phyloP scores from a whole-genome alignment of 2,888 invertebrate species.

The Rhaphigaster nebulosa region DNA sequence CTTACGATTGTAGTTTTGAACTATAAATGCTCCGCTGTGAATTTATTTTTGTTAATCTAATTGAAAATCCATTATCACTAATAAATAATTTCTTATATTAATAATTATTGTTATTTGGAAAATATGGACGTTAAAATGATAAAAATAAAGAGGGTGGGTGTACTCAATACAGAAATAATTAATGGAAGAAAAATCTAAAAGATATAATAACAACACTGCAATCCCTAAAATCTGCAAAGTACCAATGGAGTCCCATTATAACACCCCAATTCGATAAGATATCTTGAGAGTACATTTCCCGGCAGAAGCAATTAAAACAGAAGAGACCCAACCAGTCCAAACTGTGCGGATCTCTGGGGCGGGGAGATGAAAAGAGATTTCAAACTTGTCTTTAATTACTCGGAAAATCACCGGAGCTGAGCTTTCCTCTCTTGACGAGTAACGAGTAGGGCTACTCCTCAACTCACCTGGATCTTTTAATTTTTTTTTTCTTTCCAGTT shows the following conservation, averaged over 20 bases:
- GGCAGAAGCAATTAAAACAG: conserved; percentile 44
- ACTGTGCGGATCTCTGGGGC: conserved; percentile 3
- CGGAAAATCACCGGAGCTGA: conserved; percentile 41
- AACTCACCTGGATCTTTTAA: conserved; percentile 10
- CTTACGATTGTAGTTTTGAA: no score
- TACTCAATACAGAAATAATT: no score
- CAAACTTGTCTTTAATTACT: conserved; percentile 49
- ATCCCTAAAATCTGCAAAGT: background rate
- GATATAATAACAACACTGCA: background rate
- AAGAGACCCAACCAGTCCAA: background rate
- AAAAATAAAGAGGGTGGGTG: no score
- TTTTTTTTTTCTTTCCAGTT: background rate
- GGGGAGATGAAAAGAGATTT: conserved; percentile 41
- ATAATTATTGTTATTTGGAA: no score
- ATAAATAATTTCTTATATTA: no score
- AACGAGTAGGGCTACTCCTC: conserved; percentile 34
- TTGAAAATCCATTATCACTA: no score
- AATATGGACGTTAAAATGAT: no score
- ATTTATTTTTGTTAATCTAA: no score
- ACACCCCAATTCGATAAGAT: conserved; percentile 16
- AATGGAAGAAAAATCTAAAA: no score
- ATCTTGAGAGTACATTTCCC: conserved; percentile 24
- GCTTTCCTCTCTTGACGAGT: conserved; percentile 23
- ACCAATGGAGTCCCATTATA: background rate
- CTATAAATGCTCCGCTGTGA: no score